Evolutionary conservation across 2,797 vertebrate genomes (phyloP), one percentile per base, ranked within the genome.

Genomic region (Delichon dasypus): DNA sequence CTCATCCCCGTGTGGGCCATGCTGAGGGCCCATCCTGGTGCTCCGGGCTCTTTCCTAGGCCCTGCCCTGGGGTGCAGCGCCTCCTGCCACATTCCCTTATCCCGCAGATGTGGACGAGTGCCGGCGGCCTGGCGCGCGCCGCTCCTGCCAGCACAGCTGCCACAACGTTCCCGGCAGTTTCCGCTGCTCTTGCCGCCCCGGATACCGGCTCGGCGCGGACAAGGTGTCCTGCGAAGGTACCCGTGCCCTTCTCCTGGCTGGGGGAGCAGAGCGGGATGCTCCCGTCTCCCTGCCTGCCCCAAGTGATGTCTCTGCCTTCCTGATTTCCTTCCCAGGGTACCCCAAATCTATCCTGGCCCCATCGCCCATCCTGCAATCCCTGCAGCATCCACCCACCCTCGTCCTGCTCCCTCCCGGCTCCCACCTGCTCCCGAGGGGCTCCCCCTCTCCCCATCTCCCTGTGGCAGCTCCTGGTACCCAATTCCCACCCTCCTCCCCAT

Each of bases 161-260:
- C 98, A 98, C 68, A 98, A 98, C 92, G 97, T 97, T 0, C 95
- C 97, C 3, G 98, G 98, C 93, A 98, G 98, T 77, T 98, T 97
- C 81, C 94, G 97, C 66, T 98, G 98, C 90, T 97, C 97, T 16
- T 98, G 98, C 89, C 94, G 95, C 16, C 97, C 98, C 0, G 98
- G 98, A 26, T 98, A 98, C 92, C 86, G 97, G 38, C 98, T 98
- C 36, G 55, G 96, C 5, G 11, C 85, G 0, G 98, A 98, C 93
- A 95, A 96, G 7, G 93, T 97, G 42, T 98, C 98, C 77, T 98
- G 98, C 1, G 98, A 98, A 96, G 98, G 98, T 98, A 93, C 88
- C 96, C 3, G 0, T 23, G 25, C 13, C 54, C 34, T 29, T 13
- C 54, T 23, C 14, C 8, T 10, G 47, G 7, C 53, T 27, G 22